Percentiles rank a stretch among this genome's conserved stretches.
phyloP scores from a whole-genome alignment of 2,888 invertebrate species.

The Drosophila neutralis region DNA sequence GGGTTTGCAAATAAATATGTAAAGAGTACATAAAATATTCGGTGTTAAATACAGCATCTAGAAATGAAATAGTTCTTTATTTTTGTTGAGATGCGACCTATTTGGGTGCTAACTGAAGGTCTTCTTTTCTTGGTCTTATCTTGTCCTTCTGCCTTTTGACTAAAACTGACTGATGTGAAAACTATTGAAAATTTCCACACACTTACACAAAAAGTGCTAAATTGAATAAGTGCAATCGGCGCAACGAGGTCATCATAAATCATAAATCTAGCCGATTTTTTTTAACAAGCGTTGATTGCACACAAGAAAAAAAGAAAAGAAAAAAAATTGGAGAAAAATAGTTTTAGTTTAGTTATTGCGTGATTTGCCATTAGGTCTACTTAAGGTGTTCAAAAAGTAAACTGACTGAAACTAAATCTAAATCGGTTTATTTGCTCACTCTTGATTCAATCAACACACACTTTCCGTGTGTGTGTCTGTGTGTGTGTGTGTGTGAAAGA shows the following conservation, averaged over 20 bases:
- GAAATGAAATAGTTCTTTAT: background rate
- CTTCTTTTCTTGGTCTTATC: conserved; percentile 30
- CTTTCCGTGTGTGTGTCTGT: background rate
- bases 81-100: conserved; percentile 50
- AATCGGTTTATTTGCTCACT: conserved; percentile 60
- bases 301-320: conserved; percentile 3
- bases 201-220: conserved; percentile 33
- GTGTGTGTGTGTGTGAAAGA: conserved; percentile 12
- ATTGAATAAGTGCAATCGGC: conserved; percentile 66
- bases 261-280: conserved; percentile 30
- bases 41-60: background rate
- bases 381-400: conserved; percentile 65
- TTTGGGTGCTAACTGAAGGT: conserved; percentile 57
- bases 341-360: conserved; percentile 26
- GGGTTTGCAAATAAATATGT: background rate
- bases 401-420: conserved; percentile 50
- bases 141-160: background rate
- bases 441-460: conserved; percentile 73
- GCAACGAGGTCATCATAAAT: conserved; percentile 44
- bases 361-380: conserved; percentile 51
- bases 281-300: conserved; percentile 46
- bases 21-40: background rate
- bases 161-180: conserved; percentile 33
- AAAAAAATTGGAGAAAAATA: conserved; percentile 16
- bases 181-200: conserved; percentile 18